Conservation (phyloP, 1,140 invertebrate species). For the Phymastichus coffea region DNA sequence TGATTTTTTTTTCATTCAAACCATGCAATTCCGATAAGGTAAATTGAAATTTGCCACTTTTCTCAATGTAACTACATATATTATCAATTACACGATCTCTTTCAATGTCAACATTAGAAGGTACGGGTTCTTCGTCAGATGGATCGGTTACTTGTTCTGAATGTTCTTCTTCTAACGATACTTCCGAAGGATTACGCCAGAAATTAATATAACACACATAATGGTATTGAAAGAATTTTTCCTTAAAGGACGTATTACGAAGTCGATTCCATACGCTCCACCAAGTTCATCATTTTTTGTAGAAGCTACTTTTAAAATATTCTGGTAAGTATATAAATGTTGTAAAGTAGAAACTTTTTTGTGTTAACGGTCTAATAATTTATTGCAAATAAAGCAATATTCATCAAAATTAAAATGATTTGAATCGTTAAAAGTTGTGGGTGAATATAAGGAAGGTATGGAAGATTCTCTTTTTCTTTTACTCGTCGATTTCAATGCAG, state of each 20-base stretch:
- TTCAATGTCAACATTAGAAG: background rate
- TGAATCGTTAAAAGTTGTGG: background rate
- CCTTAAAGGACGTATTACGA: too few relatives aligned
- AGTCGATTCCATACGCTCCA: too few relatives aligned
- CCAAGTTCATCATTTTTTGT: too few relatives aligned
- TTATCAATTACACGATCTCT: background rate
- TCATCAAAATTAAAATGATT: background rate
- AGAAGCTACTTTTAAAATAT: background rate
- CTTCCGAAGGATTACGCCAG: background rate
- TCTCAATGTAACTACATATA: constrained; percentile 19
- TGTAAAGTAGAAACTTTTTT: too few relatives aligned
- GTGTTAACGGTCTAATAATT: too few relatives aligned
- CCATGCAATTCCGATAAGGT: constrained; percentile 11
- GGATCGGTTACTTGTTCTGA: too few relatives aligned
- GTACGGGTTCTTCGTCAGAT: too few relatives aligned
- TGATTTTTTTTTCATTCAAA: too few relatives aligned
- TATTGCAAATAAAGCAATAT: too few relatives aligned
- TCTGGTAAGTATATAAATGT: background rate
- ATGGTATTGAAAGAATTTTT: too few relatives aligned
- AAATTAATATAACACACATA: background rate
- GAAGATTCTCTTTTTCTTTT: background rate
- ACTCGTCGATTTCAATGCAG: background rate
- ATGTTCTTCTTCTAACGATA: background rate
- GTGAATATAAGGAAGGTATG: background rate
- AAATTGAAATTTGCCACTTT: constrained; percentile 16